Evolutionary conservation across 2,888 invertebrate species (phyloP), one percentile per base, ranked within the genome.

Genomic region (Apodemia duryi): DNA sequence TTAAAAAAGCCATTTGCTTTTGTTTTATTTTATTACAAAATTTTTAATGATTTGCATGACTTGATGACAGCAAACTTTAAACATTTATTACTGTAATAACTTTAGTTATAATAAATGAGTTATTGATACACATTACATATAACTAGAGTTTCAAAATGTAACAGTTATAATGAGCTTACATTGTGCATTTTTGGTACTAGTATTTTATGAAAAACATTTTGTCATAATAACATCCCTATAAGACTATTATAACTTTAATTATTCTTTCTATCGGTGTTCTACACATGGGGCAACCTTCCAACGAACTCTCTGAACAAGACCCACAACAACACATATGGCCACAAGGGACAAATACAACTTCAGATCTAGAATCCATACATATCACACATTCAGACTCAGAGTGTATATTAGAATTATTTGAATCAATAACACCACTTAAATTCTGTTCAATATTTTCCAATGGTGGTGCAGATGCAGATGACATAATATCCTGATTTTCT

Each of bases 291-390:
- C 97, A 98, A 68, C 87, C 88, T 2, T 83, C 80, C 66, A 96
- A 85, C 35, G 93, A 86, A 74, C 89, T 87, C 69, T 85, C 81
- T 63, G 95, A 94, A 87, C 97, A 98, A 63, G 83, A 80, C 64
- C 92, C 84, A 84, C 97, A 98, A 80, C 95, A 95, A 80, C 97
- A 97, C 79, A 97, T 94, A 84, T 98, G 97, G 66, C 97, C 97
- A 81, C 97, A 97, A 65, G 96, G 96, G 74, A 97, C 93, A 91
- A 97, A 97, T 76, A 97, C 95, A 64, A 97, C 93, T 82, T 95
- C 94, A 73, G 87, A 85, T 82, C 91, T 92, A 72, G 90, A 86
- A 84, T 97, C 97, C 94, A 97, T 94, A 82, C 97, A 97, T 74
- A 97, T 93, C 51, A 97, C 96, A 91, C 97, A 97, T 87, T 97